These are phyloP conservation scores for Corythornis cristatus DNA, from an alignment of 2,113 vertebrate species.

Conservation along the genomic window DNA sequence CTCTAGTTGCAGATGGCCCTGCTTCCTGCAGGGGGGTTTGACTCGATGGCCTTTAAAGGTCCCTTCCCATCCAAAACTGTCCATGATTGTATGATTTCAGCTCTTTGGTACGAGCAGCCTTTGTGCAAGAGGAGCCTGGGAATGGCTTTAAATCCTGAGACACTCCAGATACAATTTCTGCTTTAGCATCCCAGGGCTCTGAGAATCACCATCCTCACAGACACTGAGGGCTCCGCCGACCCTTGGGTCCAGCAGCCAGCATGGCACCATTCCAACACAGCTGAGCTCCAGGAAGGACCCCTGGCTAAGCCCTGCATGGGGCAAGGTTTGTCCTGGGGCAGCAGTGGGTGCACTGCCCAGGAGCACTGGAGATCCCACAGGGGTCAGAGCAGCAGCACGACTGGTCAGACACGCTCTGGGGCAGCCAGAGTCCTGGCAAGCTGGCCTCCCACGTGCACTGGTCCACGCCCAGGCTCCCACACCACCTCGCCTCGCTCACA, in stretches of 20 bases:
- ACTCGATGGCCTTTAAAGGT: neutral
- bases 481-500: fast-evolving
- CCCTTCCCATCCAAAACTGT: neutral
- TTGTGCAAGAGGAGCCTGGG: neutral
- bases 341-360: fast-evolving
- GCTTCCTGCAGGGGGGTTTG: neutral
- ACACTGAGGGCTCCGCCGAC: fast-evolving
- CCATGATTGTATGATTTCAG: neutral
- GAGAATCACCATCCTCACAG: neutral
- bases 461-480: neutral
- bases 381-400: neutral
- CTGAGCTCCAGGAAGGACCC: neutral
- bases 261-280: fast-evolving
- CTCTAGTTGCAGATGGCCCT: neutral
- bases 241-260: fast-evolving
- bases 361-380: fast-evolving
- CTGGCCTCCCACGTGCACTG: neutral
- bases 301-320: too few relatives aligned
- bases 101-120: fast-evolving
- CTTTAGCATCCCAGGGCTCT: neutral
- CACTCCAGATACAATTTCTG: neutral
- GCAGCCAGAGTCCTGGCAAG: neutral
- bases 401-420: fast-evolving
- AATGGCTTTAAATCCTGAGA: neutral
- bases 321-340: neutral